Evolutionary conservation across 35 echinoderm and acorn worm genomes (phyloP).

Genomic region (Patiria miniata): DNA sequence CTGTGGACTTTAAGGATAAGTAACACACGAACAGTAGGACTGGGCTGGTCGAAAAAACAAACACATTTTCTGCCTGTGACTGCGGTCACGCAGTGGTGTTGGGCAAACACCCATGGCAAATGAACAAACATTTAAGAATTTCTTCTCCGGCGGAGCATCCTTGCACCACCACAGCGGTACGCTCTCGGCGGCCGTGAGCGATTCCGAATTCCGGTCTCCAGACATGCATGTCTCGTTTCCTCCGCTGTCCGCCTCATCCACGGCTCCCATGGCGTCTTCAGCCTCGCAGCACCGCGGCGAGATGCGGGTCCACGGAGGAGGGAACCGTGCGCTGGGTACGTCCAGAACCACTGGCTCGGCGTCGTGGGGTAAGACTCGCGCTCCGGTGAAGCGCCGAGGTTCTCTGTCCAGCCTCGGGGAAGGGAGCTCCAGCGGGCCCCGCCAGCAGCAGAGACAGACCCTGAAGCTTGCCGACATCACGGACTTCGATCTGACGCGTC

Average conservation of each 20-base stretch:
- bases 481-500: not conserved
- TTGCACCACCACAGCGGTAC: not conserved
- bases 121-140: not conserved
- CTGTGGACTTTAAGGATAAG: not conserved
- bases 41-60: not conserved
- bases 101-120: not conserved
- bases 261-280: not conserved
- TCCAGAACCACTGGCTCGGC: not conserved
- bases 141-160: not conserved
- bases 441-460: not conserved
- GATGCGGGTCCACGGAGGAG: not conserved
- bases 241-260: slow-evolving; percentile 1
- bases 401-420: not conserved
- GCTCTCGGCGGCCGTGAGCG: not conserved
- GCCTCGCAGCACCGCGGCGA: not conserved
- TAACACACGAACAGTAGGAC: not conserved
- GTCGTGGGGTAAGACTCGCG: not conserved
- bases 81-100: not conserved
- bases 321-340: not conserved
- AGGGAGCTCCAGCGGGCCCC: not conserved
- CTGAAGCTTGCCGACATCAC: slow-evolving; percentile 6
- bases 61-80: not conserved
- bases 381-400: not conserved
- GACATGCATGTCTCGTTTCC: not conserved
- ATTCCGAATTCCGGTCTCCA: not conserved